Evolutionary conservation across 2,113 vertebrate species (phyloP).

Genomic region (Phalacrocorax aristotelis): DNA sequence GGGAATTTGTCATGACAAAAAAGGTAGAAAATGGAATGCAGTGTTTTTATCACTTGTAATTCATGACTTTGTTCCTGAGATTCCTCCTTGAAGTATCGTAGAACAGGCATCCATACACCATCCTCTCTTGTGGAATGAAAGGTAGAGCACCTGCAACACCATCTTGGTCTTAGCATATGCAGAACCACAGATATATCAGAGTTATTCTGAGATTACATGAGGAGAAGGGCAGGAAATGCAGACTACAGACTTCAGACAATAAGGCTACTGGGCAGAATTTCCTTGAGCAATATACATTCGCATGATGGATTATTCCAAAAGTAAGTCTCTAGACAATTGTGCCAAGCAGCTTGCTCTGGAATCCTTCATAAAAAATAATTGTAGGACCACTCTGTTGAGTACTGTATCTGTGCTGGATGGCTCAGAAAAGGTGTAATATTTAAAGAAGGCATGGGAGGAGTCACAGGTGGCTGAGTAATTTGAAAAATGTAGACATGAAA

Average conservation of each 20-base stretch:
- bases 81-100: background rate
- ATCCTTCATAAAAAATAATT: background rate
- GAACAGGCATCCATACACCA: background rate
- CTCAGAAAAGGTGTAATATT: background rate
- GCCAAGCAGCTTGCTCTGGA: background rate
- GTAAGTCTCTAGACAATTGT: background rate
- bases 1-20: background rate
- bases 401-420: background rate
- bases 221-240: background rate
- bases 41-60: background rate
- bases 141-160: accelerated
- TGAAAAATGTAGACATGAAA: background rate
- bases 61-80: background rate
- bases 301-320: background rate
- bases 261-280: background rate
- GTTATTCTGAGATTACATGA: background rate
- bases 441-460: background rate
- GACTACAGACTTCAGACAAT: background rate
- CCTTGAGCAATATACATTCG: background rate
- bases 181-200: background rate
- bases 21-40: background rate
- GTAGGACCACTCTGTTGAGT: background rate
- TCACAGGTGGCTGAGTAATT: background rate
- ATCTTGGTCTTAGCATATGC: background rate
- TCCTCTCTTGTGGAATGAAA: background rate